Base-by-base conservation (phyloP, 2,113 vertebrate genomes). In the Hyla sarda region DNA sequence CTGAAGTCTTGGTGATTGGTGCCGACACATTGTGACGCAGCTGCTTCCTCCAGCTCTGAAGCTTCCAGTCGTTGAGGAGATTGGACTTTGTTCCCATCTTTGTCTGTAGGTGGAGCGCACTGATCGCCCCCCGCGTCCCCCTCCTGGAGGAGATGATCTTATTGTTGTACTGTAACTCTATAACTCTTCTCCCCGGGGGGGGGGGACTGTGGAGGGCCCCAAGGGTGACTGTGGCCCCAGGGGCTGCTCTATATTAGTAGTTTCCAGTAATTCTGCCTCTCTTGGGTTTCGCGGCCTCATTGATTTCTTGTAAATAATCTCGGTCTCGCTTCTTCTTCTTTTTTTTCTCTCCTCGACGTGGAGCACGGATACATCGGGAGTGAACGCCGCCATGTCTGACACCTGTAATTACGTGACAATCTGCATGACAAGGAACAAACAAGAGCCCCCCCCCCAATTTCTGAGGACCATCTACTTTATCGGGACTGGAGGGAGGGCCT, bases 381-480 rank as follows among this genome's bases (percentile, higher is more conserved):
- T 65, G 17, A 69, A 2, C 4, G 32, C 16, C 32, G 14, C 41
- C n/a, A 28, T 75, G 69, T 73, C 69, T 73, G 41, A 25, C 37
- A 75, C 37, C 37, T n/a, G 69, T 45, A 45, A 73, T n/a, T 73
- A 73, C 23, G 69, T 45, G 37, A 73, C 69, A 45, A 67, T 25
- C 58, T 62, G 3, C n/a, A 62, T 9, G 1, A 54, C 50, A 54
- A 54, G 12, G 58, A 62, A 28, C 58, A 11, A 62, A 28, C 58
- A 28, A 19, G 50, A 19, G 14, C 14, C 17, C 48, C 13, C 12
- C 7, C 5, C 7, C 7, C 48, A 5, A n/a, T n/a, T 14, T 13
- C 48, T 50, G 48, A 16, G 17, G 5, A 54, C 19, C 50, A 54
- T 54, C 50, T 48, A 48, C 47, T 48, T 12, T 13, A 48, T 8